Evolutionary conservation across 2,797 vertebrate genomes (phyloP).

Genomic region (Bradypodion pumilum): DNA sequence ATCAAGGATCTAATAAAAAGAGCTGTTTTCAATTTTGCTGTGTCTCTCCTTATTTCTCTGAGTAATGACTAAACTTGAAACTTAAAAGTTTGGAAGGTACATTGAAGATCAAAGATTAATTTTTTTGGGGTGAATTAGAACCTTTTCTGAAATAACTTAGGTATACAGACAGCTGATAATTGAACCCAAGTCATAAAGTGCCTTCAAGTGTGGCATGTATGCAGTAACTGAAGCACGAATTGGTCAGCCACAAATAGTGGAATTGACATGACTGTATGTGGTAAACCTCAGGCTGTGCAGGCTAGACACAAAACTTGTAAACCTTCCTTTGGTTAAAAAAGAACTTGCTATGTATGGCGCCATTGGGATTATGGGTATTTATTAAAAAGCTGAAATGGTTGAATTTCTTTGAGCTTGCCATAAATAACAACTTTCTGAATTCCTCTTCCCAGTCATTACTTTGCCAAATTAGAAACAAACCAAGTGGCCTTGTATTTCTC

Average conservation of each 20-base stretch:
- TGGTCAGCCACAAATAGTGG: not conserved
- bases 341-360: not conserved
- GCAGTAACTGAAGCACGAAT: conserved; percentile 20
- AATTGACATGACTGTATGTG: conserved; percentile 18
- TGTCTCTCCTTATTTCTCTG: not conserved
- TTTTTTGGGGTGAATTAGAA: not conserved
- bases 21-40: not conserved
- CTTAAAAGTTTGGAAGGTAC: no score
- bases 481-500: conserved; percentile 26
- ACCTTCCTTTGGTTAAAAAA: conserved; percentile 38
- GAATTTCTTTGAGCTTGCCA: conserved; percentile 36
- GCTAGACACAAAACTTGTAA: conserved; percentile 25
- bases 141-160: not conserved
- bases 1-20: not conserved
- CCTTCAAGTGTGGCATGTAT: not conserved
- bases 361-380: conserved; percentile 1
- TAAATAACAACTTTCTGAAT: conserved; percentile 35
- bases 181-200: not conserved
- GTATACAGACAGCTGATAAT: not conserved
- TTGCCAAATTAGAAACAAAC: conserved; percentile 36
- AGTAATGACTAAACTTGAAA: not conserved
- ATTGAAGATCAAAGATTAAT: not conserved
- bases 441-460: conserved; percentile 18
- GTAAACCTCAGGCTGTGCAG: conserved; percentile 30
- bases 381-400: conserved; percentile 39